Percentiles rank a stretch among this genome's conserved stretches.
These are phyloP conservation scores for Helleia helle DNA, from an alignment of 2,888 invertebrate species.

Conservation along the genomic window DNA sequence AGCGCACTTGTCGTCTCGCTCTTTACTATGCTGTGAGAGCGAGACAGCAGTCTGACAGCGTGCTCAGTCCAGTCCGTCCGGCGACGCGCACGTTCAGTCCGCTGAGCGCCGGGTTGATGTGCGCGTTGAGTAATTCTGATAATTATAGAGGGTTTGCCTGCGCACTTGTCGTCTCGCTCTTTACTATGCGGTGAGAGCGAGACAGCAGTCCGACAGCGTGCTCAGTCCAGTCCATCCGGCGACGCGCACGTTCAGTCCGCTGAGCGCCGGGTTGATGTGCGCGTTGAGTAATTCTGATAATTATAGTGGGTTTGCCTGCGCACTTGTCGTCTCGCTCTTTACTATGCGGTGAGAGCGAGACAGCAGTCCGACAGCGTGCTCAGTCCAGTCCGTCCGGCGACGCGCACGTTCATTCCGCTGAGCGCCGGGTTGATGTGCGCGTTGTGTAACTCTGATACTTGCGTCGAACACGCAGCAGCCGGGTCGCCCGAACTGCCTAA, in stretches of 20 bases:
- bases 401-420: slow-evolving; percentile 19
- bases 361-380: slow-evolving; percentile 23
- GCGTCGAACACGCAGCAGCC: slow-evolving; percentile 76
- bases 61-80: slow-evolving; percentile 18
- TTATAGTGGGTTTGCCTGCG: too few relatives aligned
- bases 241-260: slow-evolving; percentile 24
- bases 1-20: slow-evolving; percentile 43
- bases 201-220: slow-evolving; percentile 25
- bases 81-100: slow-evolving; percentile 28
- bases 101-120: too few relatives aligned
- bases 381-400: slow-evolving; percentile 24
- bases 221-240: slow-evolving; percentile 23
- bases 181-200: slow-evolving; percentile 17
- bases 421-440: slow-evolving; percentile 62
- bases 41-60: slow-evolving; percentile 22
- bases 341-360: slow-evolving; percentile 15
- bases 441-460: slow-evolving; percentile 76
- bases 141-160: slow-evolving; percentile 76
- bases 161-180: slow-evolving; percentile 31
- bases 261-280: slow-evolving; percentile 56
- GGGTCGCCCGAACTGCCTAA: slow-evolving; percentile 74
- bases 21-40: slow-evolving; percentile 14
- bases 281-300: slow-evolving; percentile 77
- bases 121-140: slow-evolving; percentile 76
- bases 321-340: neutral